Conservation (phyloP, 1,140 invertebrate genomes). For the Parapsyche elsis region DNA sequence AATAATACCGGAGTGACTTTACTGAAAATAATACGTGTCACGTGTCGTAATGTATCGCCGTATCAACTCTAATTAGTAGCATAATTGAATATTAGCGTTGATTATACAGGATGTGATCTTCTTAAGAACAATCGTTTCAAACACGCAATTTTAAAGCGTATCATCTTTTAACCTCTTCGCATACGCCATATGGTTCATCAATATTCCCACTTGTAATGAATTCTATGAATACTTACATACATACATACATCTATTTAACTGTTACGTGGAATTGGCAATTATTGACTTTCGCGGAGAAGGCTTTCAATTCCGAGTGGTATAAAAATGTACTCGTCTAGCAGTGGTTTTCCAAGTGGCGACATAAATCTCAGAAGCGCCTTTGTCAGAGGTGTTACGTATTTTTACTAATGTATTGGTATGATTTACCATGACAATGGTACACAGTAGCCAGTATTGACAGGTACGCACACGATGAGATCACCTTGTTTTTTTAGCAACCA, state of each 20-base stretch:
- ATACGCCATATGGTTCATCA: no score
- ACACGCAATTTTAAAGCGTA: not conserved
- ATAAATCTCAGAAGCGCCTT: no score
- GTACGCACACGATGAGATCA: constrained; percentile 28
- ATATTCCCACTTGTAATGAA: no score
- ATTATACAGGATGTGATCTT: not conserved
- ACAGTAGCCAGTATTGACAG: constrained; percentile 1
- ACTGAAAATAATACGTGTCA: constrained; percentile 1
- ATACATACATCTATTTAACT: no score
- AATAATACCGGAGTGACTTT: no score
- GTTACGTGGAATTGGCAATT: no score
- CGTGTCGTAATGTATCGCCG: not conserved
- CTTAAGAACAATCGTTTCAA: not conserved
- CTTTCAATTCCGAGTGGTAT: no score
- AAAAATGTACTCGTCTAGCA: no score
- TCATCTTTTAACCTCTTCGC: no score
- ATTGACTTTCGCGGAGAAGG: no score
- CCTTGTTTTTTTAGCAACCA: constrained; percentile 30
- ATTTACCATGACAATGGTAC: constrained; percentile 38
- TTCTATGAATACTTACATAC: no score
- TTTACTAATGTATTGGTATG: not conserved
- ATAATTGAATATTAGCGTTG: not conserved
- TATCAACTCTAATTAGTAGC: not conserved
- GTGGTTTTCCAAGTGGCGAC: no score
- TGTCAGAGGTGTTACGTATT: not conserved